These are phyloP conservation scores for Andrena flavipes DNA, from an alignment of 2,888 invertebrate species.

Conservation along the genomic window DNA sequence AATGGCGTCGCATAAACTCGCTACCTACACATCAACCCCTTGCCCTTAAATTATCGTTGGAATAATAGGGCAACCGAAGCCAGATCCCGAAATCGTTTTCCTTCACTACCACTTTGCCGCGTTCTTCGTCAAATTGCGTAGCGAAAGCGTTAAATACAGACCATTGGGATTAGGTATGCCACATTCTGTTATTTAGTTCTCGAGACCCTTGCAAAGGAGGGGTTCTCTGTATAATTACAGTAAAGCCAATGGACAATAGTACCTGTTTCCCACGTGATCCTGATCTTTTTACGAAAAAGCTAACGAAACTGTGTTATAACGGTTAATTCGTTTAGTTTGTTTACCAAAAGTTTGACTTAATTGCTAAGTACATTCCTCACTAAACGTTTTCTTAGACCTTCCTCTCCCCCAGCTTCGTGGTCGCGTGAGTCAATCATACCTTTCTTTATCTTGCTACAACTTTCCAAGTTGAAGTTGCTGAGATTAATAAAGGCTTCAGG, in stretches of 20 bases:
- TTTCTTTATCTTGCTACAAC: too few species aligned
- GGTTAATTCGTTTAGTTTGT: too few species aligned
- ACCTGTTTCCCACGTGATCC: neutral
- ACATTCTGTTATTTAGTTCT: constrained; percentile 33
- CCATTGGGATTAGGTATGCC: constrained; percentile 28
- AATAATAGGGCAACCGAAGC: constrained; percentile 59
- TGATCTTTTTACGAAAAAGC: neutral
- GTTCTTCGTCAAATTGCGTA: constrained; percentile 51
- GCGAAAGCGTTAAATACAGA: constrained; percentile 41
- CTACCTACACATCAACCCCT: constrained; percentile 60
- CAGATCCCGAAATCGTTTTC: constrained; percentile 57
- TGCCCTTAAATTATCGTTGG: constrained; percentile 69
- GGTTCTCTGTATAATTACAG: constrained; percentile 22
- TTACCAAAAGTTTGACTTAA: too few species aligned
- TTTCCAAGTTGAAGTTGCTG: too few species aligned
- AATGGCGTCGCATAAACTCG: constrained; percentile 68
- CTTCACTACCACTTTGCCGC: constrained; percentile 28
- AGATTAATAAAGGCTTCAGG: too few species aligned
- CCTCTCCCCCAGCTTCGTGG: too few species aligned
- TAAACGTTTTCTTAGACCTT: too few species aligned
- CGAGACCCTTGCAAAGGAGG: neutral
- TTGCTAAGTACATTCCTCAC: too few species aligned
- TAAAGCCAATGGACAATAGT: neutral
- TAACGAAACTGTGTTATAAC: neutral
- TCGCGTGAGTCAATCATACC: too few species aligned